Conservation (phyloP, 92 coral and sea anemone species). For the Bergia sp. region DNA sequence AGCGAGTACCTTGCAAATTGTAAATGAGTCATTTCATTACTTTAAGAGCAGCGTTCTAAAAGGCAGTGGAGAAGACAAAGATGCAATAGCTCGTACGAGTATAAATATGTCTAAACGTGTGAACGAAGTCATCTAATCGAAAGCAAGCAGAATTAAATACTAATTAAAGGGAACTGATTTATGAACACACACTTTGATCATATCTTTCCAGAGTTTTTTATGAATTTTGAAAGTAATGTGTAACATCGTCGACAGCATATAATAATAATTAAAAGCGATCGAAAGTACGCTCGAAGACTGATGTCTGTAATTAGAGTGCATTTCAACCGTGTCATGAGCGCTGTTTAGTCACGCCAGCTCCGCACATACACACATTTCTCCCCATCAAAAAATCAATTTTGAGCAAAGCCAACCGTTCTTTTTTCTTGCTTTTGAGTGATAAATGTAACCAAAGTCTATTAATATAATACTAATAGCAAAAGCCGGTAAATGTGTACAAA, state of each 20-base stretch:
- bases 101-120: conserved; percentile 1
- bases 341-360: conserved; percentile 51
- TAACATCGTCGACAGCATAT: conserved; percentile 48
- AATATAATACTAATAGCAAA: background rate
- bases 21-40: background rate
- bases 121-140: background rate
- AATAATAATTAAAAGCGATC: conserved; percentile 43
- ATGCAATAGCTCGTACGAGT: background rate
- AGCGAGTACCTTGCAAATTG: conserved; percentile 22
- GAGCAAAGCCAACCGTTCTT: conserved; percentile 38
- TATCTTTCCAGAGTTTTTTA: conserved; percentile 38
- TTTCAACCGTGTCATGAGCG: conserved; percentile 46
- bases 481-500: background rate
- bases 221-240: conserved; percentile 47
- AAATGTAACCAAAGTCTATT: conserved; percentile 12
- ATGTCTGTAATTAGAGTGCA: conserved; percentile 35
- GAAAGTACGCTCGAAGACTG: conserved; percentile 45
- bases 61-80: conserved; percentile 7
- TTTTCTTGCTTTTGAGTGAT: conserved; percentile 37
- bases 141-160: conserved; percentile 22
- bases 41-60: background rate
- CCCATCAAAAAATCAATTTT: conserved; percentile 36
- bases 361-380: conserved; percentile 45
- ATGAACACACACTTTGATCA: too few relatives aligned
- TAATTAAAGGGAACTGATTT: conserved; percentile 29